Conservation (phyloP, 2,888 invertebrate species). For the Oeneis ivallda region DNA sequence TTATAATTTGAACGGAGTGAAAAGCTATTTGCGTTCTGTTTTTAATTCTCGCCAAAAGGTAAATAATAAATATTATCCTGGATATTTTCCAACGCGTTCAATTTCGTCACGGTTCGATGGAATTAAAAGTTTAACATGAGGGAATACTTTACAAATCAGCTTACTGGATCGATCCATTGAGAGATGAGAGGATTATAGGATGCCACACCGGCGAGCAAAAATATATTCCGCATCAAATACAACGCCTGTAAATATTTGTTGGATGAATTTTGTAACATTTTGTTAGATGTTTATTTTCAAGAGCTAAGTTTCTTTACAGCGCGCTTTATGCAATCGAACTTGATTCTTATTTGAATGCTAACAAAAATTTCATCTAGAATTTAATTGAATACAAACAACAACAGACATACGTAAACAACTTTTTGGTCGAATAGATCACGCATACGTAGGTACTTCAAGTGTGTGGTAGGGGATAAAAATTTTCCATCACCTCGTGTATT, state of each 20-base stretch:
- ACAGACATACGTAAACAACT: too few species aligned
- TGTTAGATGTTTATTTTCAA: not conserved
- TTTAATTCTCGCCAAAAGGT: not conserved
- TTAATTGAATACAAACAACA: too few species aligned
- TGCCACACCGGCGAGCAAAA: constrained; percentile 32
- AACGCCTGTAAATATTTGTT: constrained; percentile 31
- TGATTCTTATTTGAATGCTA: too few species aligned
- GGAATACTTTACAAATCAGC: constrained; percentile 36
- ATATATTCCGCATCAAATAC: constrained; percentile 33
- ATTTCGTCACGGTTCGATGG: constrained; percentile 24
- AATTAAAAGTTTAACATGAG: constrained; percentile 36
- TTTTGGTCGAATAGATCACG: too few species aligned
- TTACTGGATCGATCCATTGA: constrained; percentile 35
- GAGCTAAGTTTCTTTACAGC: too few species aligned
- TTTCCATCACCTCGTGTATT: too few species aligned
- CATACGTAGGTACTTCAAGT: too few species aligned
- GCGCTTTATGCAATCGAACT: too few species aligned
- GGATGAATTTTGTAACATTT: constrained; percentile 8
- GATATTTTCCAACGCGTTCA: constrained; percentile 10
- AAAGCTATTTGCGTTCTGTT: not conserved
- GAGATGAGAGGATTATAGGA: constrained; percentile 39
- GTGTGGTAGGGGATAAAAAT: too few species aligned
- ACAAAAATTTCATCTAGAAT: too few species aligned
- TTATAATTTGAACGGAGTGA: not conserved
- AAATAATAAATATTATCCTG: constrained; percentile 8